Percentiles rank a stretch among this genome's conserved stretches.
phyloP scores from a whole-genome alignment of 1,140 invertebrate genomes.

The Centruroides sculpturatus region DNA sequence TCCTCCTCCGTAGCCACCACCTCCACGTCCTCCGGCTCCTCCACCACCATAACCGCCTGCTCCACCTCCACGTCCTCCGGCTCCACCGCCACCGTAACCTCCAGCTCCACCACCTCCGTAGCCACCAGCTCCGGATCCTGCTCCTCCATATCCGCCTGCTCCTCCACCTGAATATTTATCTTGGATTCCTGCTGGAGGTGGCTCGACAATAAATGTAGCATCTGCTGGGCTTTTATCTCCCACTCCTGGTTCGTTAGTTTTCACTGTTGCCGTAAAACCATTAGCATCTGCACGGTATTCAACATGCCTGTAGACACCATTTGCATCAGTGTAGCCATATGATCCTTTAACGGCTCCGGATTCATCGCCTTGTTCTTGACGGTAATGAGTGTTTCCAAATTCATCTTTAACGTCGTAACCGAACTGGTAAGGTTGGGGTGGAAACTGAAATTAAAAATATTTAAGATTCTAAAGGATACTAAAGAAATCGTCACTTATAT shows the following conservation, averaged over 20 bases:
- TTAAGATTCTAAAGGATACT: no score
- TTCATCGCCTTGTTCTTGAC: constrained; percentile 15
- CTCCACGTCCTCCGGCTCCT: not conserved
- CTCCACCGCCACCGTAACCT: not conserved
- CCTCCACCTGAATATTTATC: constrained; percentile 4
- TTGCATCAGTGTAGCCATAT: constrained; percentile 14
- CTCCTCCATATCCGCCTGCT: constrained; percentile 1
- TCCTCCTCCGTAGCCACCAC: not conserved
- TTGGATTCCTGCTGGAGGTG: constrained; percentile 12
- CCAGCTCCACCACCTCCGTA: constrained; percentile 6
- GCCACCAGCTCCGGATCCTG: constrained; percentile 14
- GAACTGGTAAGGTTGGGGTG: constrained; percentile 17
- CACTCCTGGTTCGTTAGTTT: constrained; percentile 17
- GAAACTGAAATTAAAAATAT: constrained; percentile 7
- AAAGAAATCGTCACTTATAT: no score
- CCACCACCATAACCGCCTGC: not conserved
- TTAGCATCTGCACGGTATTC: constrained; percentile 16
- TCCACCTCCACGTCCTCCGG: not conserved
- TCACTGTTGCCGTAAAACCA: constrained; percentile 16
- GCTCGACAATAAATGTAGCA: constrained; percentile 12
- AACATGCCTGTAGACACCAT: constrained; percentile 14
- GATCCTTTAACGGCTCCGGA: constrained; percentile 15
- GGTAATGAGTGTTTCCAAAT: constrained; percentile 14
- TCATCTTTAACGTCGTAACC: constrained; percentile 16
- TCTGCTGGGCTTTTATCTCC: constrained; percentile 18